phyloP scores from a whole-genome alignment of 2,797 vertebrate species.

The Lophius americanus region DNA sequence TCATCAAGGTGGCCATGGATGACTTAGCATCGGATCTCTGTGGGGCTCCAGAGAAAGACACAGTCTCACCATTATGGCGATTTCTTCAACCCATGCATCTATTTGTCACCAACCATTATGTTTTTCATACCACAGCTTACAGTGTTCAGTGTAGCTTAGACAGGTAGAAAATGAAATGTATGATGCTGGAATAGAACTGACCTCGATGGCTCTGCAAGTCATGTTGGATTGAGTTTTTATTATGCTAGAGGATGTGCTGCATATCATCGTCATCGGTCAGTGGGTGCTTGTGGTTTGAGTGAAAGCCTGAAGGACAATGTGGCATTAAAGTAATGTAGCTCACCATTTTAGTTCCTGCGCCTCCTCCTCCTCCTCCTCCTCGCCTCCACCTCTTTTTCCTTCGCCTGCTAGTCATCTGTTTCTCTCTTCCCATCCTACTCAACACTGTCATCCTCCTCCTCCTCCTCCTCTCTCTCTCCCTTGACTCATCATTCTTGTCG shows the following conservation, averaged over 20 bases:
- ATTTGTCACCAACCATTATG: constrained; percentile 8
- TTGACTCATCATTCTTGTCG: constrained; percentile 69
- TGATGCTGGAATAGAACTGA: not conserved
- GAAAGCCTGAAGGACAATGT: constrained; percentile 62
- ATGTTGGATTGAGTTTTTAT: constrained; percentile 1
- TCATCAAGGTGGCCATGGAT: constrained; percentile 66
- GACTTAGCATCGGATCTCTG: constrained; percentile 76
- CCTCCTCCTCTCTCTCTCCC: constrained; percentile 45
- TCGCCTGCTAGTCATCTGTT: constrained; percentile 60
- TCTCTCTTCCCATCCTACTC: constrained; percentile 56
- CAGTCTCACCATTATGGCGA: constrained; percentile 50
- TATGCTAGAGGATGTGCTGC: constrained; percentile 17
- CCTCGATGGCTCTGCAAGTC: constrained; percentile 11
- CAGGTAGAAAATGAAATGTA: not conserved
- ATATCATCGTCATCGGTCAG: constrained; percentile 26
- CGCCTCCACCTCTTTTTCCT: constrained; percentile 37
- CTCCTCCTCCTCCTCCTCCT: constrained; percentile 35
- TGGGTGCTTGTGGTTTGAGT: constrained; percentile 49
- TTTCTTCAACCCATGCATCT: constrained; percentile 14
- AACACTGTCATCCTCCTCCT: constrained; percentile 54
- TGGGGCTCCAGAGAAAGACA: constrained; percentile 63
- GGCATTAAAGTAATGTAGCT: constrained; percentile 62
- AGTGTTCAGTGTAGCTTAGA: constrained; percentile 2
- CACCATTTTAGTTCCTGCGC: constrained; percentile 59
- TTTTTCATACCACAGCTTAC: not conserved